Evolutionary conservation across 2,113 vertebrate species (phyloP), one percentile per base, ranked within the genome.

Genomic region (Strix aluco): DNA sequence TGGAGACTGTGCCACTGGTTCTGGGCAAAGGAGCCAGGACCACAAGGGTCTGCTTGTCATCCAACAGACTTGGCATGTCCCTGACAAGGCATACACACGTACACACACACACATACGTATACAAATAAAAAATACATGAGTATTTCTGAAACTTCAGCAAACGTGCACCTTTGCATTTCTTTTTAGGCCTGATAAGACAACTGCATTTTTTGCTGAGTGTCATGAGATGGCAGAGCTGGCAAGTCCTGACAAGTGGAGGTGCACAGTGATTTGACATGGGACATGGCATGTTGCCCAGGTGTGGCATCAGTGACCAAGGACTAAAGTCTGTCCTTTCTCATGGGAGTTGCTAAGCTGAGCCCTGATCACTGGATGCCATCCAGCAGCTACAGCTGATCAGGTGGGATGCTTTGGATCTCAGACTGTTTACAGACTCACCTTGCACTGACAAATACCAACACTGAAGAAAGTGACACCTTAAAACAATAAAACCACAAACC

Each of bases 201-300:
- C 4, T n/a, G 13, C 6, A 14, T 77, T 55, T 91, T 78, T 58
- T 52, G 13, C 42, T 58, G 30, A 69, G 46, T 8, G 15, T 61
- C 38, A 26, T 0, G 6, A 69, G 42, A 25, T 42, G 4, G 16
- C 49, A 62, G 58, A 52, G 46, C 40, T 58, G 32, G 47, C 36
- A 86, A 81, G 46, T n/a, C 42, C 55, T 25, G 18, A 27, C 0
- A 0, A 26, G 36, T 6, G 22, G 47, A 88, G 42, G 15, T 89
- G 38, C 42, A 34, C 3, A 20, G 32, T 34, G 52, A 47, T 55
- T 67, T 71, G 38, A 32, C 23, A 11, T 1, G 5, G 36, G 40
- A 80, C 2, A 1, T 6, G 47, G 44, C 0, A 0, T 17, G 23
- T 36, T 36, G 44, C 27, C 61, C 54, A 61, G 19, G 11, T 29